Conservation (phyloP, 2,113 vertebrate genomes). For the Pachypanchax playfairii region DNA sequence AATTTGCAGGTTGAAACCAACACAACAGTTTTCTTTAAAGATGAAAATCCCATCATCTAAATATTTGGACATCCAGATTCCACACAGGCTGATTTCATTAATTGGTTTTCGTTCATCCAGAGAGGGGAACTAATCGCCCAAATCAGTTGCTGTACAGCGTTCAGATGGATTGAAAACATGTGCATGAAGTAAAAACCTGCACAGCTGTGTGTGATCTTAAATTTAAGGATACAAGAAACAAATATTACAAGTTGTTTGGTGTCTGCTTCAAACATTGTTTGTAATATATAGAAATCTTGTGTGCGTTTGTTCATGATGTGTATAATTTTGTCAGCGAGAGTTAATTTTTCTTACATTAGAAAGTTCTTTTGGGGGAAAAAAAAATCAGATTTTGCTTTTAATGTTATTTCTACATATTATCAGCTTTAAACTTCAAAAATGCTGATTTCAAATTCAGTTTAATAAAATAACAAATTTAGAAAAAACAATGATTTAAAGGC, state of each 20-base stretch:
- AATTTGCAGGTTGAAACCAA: constrained; percentile 19
- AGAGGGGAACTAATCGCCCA: constrained; percentile 68
- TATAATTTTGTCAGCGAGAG: no score
- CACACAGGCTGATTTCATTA: constrained; percentile 67
- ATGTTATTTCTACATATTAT: no score
- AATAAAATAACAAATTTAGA: no score
- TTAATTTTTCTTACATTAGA: no score
- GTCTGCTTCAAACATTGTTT: no score
- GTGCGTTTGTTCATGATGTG: no score
- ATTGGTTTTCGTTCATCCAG: constrained; percentile 73
- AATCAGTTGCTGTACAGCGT: constrained; percentile 51
- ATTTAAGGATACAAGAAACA: constrained; percentile 3
- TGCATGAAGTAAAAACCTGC: constrained; percentile 7
- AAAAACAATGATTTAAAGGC: not conserved
- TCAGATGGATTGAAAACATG: constrained; percentile 58
- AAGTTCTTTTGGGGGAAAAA: no score
- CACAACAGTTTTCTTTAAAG: constrained; percentile 40
- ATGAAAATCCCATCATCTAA: constrained; percentile 54
- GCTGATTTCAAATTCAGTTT: no score
- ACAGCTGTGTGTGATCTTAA: constrained; percentile 4
- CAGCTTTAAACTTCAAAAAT: no score
- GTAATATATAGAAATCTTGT: no score
- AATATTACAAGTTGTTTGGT: not conserved
- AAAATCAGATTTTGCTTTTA: no score
- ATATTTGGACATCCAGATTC: constrained; percentile 33